Evolutionary conservation across 2,888 invertebrate genomes (phyloP), one percentile per base, ranked within the genome.

Genomic region (Amiota mariae): DNA sequence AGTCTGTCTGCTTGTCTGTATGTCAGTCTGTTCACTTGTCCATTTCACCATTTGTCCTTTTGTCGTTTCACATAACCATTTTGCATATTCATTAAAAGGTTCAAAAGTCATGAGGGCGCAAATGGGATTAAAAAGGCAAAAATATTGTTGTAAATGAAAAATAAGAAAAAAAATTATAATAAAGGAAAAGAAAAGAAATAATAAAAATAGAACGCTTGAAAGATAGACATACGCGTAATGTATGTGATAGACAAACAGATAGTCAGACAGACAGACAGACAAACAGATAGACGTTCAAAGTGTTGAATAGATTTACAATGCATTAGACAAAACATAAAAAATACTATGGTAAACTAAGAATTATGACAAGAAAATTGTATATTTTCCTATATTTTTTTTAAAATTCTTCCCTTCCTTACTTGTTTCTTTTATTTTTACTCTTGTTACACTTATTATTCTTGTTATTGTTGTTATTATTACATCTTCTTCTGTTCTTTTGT

Each of bases 11-110:
- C 1, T 1, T 11, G 54, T 54, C 8, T 11, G 12, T 54, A 4
- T 11, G 56, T n/a, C 15, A 9, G n/a, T 56, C 12, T n/a, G 3
- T 36, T 6, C 4, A 2, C 36, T 36, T 36, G 24, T 36, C 36
- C 36, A 6, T 3, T 24, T 24, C 24, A 2, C 1, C 24, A 24
- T 36, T 36, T 36, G 8, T 36, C 36, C 6, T 36, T 15, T 13
- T 6, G 18, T 57, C 47, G 24, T 61, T 70, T 64, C 46, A 56
- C 59, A 67, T 20, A 68, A n/a, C 36, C 63, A 59, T 70, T 77
- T 71, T 77, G 77, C 77, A 77, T 77, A 70, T 77, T 77, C 70
- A 59, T 20, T 59, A 59, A 59, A 59, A 59, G 59, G 59, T 59
- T 59, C 59, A 20, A 59, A 59, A 59, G 59, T 59, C 24, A 15